These are phyloP conservation scores for Chloroceryle amazona DNA, from an alignment of 2,797 vertebrate species.

Conservation along the genomic window DNA sequence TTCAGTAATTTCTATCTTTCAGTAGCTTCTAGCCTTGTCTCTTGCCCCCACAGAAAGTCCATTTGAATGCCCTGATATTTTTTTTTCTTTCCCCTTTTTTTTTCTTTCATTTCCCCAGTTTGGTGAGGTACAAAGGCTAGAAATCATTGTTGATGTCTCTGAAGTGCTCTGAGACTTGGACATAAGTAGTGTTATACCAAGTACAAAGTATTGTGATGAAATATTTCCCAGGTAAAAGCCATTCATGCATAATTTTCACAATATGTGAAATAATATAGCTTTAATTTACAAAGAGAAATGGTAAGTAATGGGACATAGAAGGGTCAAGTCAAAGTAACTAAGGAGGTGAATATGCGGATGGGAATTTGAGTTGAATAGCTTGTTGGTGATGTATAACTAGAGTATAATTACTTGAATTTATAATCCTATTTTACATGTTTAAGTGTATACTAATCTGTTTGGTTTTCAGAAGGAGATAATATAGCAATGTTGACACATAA, in stretches of 20 bases:
- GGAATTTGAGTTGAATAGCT: not conserved
- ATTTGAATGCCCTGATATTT: not conserved
- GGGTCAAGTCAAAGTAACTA: not conserved
- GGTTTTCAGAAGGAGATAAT: not conserved
- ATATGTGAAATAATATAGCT: not conserved
- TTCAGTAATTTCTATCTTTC: not conserved
- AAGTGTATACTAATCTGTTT: not conserved
- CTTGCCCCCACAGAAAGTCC: not conserved
- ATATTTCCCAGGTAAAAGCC: not conserved
- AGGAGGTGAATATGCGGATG: not conserved
- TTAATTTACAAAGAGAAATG: not conserved
- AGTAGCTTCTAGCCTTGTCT: not conserved
- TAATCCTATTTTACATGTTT: not conserved
- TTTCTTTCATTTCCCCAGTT: not conserved
- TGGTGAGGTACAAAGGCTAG: not conserved
- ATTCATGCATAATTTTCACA: not conserved
- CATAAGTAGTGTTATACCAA: not conserved
- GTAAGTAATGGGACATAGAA: not conserved
- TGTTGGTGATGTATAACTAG: not conserved
- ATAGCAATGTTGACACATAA: not conserved
- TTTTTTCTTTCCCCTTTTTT: not conserved
- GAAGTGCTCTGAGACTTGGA: not conserved
- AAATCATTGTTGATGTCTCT: not conserved
- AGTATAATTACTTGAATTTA: conserved; percentile 9
- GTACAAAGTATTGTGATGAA: not conserved